phyloP scores from a whole-genome alignment of 1,140 invertebrate species.

The Bombus waltoni region DNA sequence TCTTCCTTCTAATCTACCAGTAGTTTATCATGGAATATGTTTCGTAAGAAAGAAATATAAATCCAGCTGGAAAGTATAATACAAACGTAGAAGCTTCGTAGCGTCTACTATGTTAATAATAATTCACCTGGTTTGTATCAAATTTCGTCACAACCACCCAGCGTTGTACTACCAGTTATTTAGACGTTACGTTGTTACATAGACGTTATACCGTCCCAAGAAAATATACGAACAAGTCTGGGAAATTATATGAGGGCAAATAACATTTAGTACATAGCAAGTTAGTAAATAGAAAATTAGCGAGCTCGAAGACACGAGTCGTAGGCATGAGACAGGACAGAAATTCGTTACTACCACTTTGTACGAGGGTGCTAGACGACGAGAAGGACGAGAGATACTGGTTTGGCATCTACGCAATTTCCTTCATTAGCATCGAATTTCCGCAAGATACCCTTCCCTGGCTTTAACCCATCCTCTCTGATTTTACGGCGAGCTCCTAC shows the following conservation, averaged over 20 bases:
- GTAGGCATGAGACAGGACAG: slow-evolving; percentile 36
- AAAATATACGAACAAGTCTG: slow-evolving; percentile 25
- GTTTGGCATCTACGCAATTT: slow-evolving; percentile 76
- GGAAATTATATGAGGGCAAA: not conserved
- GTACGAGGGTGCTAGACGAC: slow-evolving; percentile 22
- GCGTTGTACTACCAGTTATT: not conserved
- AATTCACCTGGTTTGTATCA: not conserved
- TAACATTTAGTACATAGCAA: slow-evolving; percentile 22
- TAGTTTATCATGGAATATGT: not conserved
- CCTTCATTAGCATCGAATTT: slow-evolving; percentile 77
- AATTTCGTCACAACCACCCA: not conserved
- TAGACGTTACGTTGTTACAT: not conserved
- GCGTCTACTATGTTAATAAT: not conserved
- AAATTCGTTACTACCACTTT: slow-evolving; percentile 59
- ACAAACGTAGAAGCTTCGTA: not conserved
- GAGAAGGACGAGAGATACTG: slow-evolving; percentile 60
- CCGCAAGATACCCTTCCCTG: slow-evolving; percentile 62
- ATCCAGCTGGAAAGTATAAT: not conserved
- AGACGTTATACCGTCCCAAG: not conserved
- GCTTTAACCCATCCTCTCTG: slow-evolving; percentile 9
- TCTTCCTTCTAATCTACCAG: not conserved
- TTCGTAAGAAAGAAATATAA: not conserved
- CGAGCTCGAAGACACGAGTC: slow-evolving; percentile 44
- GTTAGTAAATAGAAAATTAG: slow-evolving; percentile 60
- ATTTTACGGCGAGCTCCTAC: not conserved